These are phyloP conservation scores for Hestina assimilis DNA, from an alignment of 1,140 invertebrate genomes.

Conservation along the genomic window DNA sequence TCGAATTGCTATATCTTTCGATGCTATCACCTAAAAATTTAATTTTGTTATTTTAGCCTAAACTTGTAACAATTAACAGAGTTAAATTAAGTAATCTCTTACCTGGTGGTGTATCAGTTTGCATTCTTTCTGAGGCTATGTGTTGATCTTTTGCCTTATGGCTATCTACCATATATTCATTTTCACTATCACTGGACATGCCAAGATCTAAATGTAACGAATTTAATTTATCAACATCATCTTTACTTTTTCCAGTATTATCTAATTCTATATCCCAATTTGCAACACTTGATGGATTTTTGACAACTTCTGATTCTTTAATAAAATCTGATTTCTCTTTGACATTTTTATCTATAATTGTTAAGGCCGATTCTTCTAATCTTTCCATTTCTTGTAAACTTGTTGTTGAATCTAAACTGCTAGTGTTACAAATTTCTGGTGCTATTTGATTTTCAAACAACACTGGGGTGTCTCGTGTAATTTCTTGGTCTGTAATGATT, in stretches of 20 bases:
- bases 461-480: constrained; percentile 79
- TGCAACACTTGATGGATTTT: constrained; percentile 70
- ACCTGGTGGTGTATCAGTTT: constrained; percentile 53
- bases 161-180: constrained; percentile 58
- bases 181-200: constrained; percentile 77
- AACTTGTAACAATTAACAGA: constrained; percentile 1
- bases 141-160: constrained; percentile 49
- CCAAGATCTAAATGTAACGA: constrained; percentile 71
- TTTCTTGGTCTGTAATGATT: constrained; percentile 45
- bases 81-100: constrained; percentile 37
- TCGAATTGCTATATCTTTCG: constrained; percentile 60
- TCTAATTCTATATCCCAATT: constrained; percentile 81
- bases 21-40: constrained; percentile 60
- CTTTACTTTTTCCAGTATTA: constrained; percentile 72
- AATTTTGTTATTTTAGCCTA: neutral
- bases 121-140: constrained; percentile 51
- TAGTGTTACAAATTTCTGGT: constrained; percentile 63
- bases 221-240: constrained; percentile 65
- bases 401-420: constrained; percentile 67
- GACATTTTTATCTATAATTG: constrained; percentile 48
- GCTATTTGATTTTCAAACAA: constrained; percentile 70
- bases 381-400: constrained; percentile 61
- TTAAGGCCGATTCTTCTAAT: constrained; percentile 46
- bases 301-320: constrained; percentile 48
- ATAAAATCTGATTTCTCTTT: constrained; percentile 48